Percentiles rank a stretch among this genome's conserved stretches.
Conservation (phyloP, 2,888 invertebrate species). For the Oligia strigilis region DNA sequence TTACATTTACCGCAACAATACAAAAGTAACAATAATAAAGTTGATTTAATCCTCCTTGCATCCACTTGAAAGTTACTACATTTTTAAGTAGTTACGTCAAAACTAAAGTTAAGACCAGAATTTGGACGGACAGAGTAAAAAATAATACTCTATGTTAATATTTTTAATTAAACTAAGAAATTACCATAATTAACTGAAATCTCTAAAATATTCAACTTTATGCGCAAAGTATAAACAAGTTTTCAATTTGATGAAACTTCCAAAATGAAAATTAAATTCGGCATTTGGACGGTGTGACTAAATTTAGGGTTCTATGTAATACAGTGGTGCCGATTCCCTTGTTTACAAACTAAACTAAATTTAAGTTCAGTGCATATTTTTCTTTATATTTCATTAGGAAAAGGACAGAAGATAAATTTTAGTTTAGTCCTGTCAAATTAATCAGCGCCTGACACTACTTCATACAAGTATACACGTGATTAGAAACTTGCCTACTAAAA, state of each 20-base stretch:
- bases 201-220: constrained; percentile 4
- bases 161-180: constrained; percentile 45
- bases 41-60: constrained; percentile 47
- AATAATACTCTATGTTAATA: constrained; percentile 53
- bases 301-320: background rate
- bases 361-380: too few relatives aligned
- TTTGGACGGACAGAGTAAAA: constrained; percentile 81
- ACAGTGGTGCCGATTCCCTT: too few relatives aligned
- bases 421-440: too few relatives aligned
- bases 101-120: constrained; percentile 81
- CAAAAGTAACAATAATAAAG: constrained; percentile 69
- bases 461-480: too few relatives aligned
- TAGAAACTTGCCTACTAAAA: too few relatives aligned
- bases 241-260: background rate
- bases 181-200: constrained; percentile 11
- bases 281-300: constrained; percentile 13
- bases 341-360: too few relatives aligned
- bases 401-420: too few relatives aligned
- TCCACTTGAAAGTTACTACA: constrained; percentile 41
- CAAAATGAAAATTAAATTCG: constrained; percentile 10
- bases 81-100: constrained; percentile 63
- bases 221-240: background rate
- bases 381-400: too few relatives aligned
- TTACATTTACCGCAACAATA: constrained; percentile 66
- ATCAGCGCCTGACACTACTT: too few relatives aligned